Conservation (phyloP, 37 sponge, comb jelly and placozoan species). For the Ephydatia muelleri region DNA sequence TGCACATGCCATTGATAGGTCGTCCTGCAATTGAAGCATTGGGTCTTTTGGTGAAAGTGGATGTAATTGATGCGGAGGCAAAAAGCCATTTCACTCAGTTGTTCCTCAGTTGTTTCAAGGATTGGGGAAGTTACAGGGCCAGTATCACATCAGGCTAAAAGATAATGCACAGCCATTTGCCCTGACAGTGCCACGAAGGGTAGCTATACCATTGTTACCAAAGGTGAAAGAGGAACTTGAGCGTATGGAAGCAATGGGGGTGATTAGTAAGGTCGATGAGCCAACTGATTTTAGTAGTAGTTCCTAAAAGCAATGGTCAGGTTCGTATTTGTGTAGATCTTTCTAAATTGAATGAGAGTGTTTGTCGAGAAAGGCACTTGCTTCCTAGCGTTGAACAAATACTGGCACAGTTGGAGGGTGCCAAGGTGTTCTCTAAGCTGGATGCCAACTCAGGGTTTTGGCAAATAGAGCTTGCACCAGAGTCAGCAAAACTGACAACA, state of each 20-base stretch:
- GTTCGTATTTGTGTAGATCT: slow-evolving; percentile 46
- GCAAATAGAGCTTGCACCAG: slow-evolving; percentile 26
- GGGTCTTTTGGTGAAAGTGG: too few relatives aligned
- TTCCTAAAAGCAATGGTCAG: slow-evolving; percentile 21
- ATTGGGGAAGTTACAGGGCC: too few relatives aligned
- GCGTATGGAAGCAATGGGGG: slow-evolving; percentile 16
- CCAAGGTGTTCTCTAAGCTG: slow-evolving; percentile 28
- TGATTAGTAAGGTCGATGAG: slow-evolving; percentile 22
- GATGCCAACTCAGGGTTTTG: slow-evolving; percentile 55
- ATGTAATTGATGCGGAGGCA: too few relatives aligned
- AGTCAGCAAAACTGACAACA: slow-evolving; percentile 24
- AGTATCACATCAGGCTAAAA: too few relatives aligned
- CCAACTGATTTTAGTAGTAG: slow-evolving; percentile 37
- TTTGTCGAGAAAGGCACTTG: slow-evolving; percentile 16
- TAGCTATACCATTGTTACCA: slow-evolving; percentile 10
- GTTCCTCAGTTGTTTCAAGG: too few relatives aligned
- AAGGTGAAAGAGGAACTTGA: slow-evolving; percentile 16
- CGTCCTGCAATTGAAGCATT: too few relatives aligned
- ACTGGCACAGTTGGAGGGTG: slow-evolving; percentile 15
- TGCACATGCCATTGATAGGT: too few relatives aligned
- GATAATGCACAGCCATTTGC: too few relatives aligned
- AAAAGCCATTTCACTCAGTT: too few relatives aligned
- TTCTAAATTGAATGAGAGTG: slow-evolving; percentile 22
- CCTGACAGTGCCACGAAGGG: too few relatives aligned
- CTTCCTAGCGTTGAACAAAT: slow-evolving; percentile 20